phyloP scores from a whole-genome alignment of 2,797 vertebrate species.

The Ctenopoma multispine region DNA sequence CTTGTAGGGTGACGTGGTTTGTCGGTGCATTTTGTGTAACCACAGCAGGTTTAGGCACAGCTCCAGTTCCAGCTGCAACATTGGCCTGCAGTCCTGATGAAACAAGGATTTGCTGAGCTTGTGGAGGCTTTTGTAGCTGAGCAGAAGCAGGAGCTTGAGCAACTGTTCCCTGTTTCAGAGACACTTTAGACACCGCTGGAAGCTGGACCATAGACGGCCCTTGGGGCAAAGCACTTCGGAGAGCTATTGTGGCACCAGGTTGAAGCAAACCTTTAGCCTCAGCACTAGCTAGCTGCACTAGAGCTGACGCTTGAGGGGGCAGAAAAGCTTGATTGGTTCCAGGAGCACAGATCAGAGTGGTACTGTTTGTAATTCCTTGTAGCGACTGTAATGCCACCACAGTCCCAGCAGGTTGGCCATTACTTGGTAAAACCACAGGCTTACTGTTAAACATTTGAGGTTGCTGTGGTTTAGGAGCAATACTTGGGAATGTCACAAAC shows the following conservation, averaged over 20 bases:
- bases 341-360: constrained; percentile 77
- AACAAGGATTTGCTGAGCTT: constrained; percentile 81
- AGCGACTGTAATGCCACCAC: constrained; percentile 71
- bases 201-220: constrained; percentile 69
- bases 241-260: constrained; percentile 80
- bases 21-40: constrained; percentile 76
- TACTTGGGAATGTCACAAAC: constrained; percentile 74
- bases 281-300: constrained; percentile 86
- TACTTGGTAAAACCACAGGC: constrained; percentile 73
- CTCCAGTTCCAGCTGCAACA: constrained; percentile 73
- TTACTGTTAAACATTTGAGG: constrained; percentile 69
- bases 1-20: constrained; percentile 85
- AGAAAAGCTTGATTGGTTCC: constrained; percentile 80
- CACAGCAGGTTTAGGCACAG: constrained; percentile 81
- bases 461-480: constrained; percentile 72
- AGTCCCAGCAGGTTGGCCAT: constrained; percentile 70
- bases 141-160: constrained; percentile 64
- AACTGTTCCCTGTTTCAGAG: constrained; percentile 73
- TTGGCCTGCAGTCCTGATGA: constrained; percentile 78
- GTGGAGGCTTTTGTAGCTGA: constrained; percentile 71
- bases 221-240: constrained; percentile 75
- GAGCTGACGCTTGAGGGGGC: constrained; percentile 84
- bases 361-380: constrained; percentile 71
- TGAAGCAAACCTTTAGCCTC: constrained; percentile 86
- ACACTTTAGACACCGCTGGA: constrained; percentile 70